phyloP scores from a whole-genome alignment of 2,113 vertebrate genomes.

The Heliornis fulica region DNA sequence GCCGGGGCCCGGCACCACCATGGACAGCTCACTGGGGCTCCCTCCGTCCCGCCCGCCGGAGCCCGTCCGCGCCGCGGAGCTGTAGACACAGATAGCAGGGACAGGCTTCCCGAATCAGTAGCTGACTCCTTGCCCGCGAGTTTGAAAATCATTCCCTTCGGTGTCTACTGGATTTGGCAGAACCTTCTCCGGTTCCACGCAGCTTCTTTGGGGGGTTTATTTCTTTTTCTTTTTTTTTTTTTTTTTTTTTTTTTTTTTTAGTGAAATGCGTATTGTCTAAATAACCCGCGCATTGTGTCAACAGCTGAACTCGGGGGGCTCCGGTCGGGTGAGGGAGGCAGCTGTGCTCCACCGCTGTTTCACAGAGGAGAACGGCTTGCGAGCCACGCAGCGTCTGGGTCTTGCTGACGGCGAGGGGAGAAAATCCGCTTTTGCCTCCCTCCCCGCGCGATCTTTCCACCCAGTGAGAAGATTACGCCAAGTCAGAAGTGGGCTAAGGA shows the following conservation, averaged over 20 bases:
- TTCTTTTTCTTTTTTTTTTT: not conserved
- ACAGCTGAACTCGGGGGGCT: not conserved
- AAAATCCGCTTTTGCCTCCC: not conserved
- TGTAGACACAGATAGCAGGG: not conserved
- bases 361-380: not conserved
- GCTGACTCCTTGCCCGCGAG: not conserved
- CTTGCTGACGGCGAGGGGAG: not conserved
- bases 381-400: not conserved
- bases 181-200: not conserved
- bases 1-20: constrained; percentile 50
- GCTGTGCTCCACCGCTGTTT: not conserved
- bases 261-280: not conserved
- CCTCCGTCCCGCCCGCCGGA: not conserved
- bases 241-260: not conserved
- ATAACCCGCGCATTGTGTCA: not conserved
- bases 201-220: not conserved
- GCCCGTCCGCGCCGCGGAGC: not conserved
- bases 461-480: not conserved
- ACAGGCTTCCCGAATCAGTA: not conserved
- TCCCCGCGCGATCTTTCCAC: not conserved
- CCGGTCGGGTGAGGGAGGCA: not conserved
- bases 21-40: constrained; percentile 73
- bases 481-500: not conserved
- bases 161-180: constrained; percentile 4
- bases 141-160: not conserved